Conservation (phyloP, 1,140 invertebrate genomes). For the Asobara japonica region DNA sequence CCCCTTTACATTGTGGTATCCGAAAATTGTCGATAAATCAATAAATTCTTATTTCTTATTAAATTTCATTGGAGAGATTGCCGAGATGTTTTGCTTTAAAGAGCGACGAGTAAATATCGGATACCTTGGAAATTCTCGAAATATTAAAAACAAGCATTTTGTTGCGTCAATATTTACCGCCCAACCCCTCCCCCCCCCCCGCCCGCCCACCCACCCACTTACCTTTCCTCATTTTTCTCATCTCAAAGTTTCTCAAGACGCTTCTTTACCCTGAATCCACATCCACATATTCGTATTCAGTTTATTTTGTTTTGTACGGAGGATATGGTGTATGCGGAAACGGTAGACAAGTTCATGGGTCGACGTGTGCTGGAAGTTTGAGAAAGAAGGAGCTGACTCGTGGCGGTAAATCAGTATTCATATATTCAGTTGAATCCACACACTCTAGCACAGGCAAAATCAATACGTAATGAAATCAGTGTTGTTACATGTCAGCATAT, state of each 20-base stretch:
- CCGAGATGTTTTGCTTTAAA: background rate
- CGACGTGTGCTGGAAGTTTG: constrained; percentile 29
- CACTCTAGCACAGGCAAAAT: constrained; percentile 52
- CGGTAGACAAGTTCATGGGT: constrained; percentile 16
- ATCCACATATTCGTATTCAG: background rate
- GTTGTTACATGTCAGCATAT: constrained; percentile 53
- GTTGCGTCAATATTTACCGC: background rate
- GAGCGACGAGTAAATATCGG: background rate
- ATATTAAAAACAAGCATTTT: background rate
- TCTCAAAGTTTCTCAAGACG: background rate
- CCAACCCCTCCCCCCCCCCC: background rate
- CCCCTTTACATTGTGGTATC: no score
- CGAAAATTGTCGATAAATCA: background rate
- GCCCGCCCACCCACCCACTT: no score
- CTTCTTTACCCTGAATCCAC: background rate
- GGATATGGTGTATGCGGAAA: constrained; percentile 13
- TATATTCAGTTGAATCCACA: constrained; percentile 55
- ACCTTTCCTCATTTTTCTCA: background rate
- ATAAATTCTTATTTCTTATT: constrained; percentile 1
- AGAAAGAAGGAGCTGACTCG: constrained; percentile 29
- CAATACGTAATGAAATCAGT: constrained; percentile 65
- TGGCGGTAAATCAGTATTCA: constrained; percentile 55
- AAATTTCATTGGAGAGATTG: constrained; percentile 14
- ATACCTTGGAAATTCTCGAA: background rate
- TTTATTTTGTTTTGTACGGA: background rate